Conservation (phyloP, 2,888 invertebrate species). For the Noctua pronuba region DNA sequence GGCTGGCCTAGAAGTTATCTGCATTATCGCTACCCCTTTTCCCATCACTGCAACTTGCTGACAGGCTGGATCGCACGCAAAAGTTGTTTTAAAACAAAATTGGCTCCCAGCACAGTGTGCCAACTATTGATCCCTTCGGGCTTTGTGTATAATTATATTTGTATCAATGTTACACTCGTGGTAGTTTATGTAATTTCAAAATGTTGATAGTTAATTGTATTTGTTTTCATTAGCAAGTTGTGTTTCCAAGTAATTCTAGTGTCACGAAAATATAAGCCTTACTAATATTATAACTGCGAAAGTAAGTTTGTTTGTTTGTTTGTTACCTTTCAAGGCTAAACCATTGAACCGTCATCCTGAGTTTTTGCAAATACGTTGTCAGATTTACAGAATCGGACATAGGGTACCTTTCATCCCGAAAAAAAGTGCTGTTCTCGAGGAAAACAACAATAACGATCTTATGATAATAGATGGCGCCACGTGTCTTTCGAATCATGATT, state of each 20-base stretch:
- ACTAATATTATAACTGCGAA: too few relatives aligned
- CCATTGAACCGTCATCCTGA: too few relatives aligned
- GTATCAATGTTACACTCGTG: neutral
- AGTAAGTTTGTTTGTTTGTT: too few relatives aligned
- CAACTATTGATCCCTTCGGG: slow-evolving; percentile 33
- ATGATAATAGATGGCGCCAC: too few relatives aligned
- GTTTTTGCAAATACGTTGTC: too few relatives aligned
- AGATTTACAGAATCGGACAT: too few relatives aligned
- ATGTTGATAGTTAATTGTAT: neutral
- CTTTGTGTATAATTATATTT: slow-evolving; percentile 7
- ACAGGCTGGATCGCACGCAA: slow-evolving; percentile 45
- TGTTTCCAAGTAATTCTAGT: neutral
- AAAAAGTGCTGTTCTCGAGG: too few relatives aligned
- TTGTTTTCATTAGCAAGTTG: neutral
- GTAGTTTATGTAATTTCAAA: slow-evolving; percentile 1
- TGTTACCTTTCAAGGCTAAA: too few relatives aligned
- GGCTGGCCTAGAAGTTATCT: neutral
- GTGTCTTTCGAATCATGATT: too few relatives aligned
- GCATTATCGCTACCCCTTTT: neutral
- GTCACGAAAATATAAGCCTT: neutral
- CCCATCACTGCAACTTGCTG: slow-evolving; percentile 39
- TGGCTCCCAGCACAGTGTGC: slow-evolving; percentile 59
- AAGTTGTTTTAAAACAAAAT: slow-evolving; percentile 71
- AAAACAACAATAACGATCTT: too few relatives aligned
- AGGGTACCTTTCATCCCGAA: too few relatives aligned